Percentiles rank a stretch among this genome's conserved stretches.
These are phyloP conservation scores for Esox niger DNA, from an alignment of 2,113 vertebrate species.

Conservation along the genomic window DNA sequence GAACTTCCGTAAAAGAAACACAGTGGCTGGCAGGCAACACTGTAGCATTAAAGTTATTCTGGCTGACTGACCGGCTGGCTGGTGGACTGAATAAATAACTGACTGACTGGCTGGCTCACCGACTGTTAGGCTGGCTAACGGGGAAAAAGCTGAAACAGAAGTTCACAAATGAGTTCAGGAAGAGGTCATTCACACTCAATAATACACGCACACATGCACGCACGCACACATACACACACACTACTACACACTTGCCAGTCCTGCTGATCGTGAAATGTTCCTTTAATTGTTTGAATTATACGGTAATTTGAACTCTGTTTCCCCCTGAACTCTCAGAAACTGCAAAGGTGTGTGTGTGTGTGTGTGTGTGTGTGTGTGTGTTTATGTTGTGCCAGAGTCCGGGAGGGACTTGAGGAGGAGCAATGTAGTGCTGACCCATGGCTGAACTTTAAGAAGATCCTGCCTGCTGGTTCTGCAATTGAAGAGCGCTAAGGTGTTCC, in stretches of 20 bases:
- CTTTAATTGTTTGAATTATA: constrained; percentile 51
- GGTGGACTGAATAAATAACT: background rate
- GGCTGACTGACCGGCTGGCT: background rate
- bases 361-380: background rate
- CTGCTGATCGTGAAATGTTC: constrained; percentile 41
- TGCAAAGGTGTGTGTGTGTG: background rate
- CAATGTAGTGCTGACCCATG: background rate
- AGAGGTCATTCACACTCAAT: constrained; percentile 6
- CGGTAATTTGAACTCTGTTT: constrained; percentile 14
- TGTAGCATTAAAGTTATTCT: background rate
- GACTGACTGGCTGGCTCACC: background rate
- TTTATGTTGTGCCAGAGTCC: background rate
- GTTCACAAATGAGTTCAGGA: background rate
- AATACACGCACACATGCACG: constrained; percentile 25
- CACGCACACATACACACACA: background rate
- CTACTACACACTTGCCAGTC: background rate
- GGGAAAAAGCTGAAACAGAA: background rate
- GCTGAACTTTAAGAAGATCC: constrained; percentile 6
- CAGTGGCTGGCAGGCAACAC: too few species aligned
- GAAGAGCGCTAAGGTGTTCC: background rate
- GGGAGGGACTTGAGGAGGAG: background rate
- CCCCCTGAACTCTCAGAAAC: background rate
- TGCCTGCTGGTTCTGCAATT: background rate
- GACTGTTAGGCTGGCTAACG: background rate
- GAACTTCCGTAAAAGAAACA: too few species aligned